phyloP scores from a whole-genome alignment of 2,113 vertebrate genomes.

The Vidua macroura region DNA sequence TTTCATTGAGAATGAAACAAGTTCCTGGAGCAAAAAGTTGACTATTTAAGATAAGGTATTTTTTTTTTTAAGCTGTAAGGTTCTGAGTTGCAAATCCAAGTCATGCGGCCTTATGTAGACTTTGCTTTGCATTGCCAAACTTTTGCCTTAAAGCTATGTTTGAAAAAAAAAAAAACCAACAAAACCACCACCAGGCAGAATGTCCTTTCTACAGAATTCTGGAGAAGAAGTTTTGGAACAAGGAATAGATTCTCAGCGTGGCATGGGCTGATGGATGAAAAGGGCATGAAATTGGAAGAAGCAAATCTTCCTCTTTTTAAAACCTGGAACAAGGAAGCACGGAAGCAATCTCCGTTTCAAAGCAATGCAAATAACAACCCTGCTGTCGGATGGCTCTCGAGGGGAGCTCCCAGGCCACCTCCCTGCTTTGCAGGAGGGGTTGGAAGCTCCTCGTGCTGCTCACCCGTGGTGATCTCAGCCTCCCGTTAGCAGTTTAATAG shows the following conservation, averaged over 20 bases:
- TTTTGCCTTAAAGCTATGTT: slow-evolving; percentile 90
- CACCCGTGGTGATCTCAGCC: not conserved
- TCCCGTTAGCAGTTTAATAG: not conserved
- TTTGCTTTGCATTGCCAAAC: slow-evolving; percentile 85
- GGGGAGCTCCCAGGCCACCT: not conserved
- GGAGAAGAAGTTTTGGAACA: not conserved
- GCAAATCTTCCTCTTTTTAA: not conserved
- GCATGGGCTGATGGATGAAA: not conserved
- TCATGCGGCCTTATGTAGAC: slow-evolving; percentile 94
- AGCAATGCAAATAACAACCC: slow-evolving; percentile 49
- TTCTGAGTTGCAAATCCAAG: slow-evolving; percentile 71
- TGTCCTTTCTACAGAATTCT: slow-evolving; percentile 36
- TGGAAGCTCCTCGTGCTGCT: not conserved
- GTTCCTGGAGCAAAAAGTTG: not conserved
- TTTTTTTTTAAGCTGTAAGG: slow-evolving; percentile 58
- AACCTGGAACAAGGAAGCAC: not conserved
- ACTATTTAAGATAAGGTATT: slow-evolving; percentile 31
- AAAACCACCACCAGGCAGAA: slow-evolving; percentile 60
- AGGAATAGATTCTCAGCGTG: not conserved
- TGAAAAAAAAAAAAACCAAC: not conserved
- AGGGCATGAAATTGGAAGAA: not conserved
- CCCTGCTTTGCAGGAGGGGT: not conserved
- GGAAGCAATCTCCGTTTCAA: not conserved
- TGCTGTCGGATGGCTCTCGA: not conserved
- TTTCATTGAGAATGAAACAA: not conserved